These are phyloP conservation scores for Drosophila busckii DNA, from an alignment of 1,140 invertebrate species.

Conservation along the genomic window DNA sequence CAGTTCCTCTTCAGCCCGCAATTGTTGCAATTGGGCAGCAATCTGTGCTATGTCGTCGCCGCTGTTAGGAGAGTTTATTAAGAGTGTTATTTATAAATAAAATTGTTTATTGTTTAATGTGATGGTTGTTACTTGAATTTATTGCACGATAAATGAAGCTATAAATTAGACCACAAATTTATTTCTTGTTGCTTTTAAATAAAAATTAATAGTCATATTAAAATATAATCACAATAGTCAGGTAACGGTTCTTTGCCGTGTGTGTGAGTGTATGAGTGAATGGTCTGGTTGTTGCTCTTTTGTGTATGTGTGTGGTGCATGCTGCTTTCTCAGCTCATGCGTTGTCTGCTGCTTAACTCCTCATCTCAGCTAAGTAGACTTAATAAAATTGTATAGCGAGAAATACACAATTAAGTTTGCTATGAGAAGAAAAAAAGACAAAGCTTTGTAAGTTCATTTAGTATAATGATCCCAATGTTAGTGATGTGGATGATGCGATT, in stretches of 20 bases:
- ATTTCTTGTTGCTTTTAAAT: constrained; percentile 48
- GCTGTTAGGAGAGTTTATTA: constrained; percentile 40
- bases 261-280: constrained; percentile 3
- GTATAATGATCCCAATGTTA: constrained; percentile 32
- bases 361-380: too few species aligned
- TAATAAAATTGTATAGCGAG: too few species aligned
- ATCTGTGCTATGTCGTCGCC: constrained; percentile 45
- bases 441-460: constrained; percentile 66
- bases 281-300: constrained; percentile 7
- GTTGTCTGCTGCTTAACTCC: constrained; percentile 29
- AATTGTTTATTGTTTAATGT: constrained; percentile 1
- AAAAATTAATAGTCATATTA: constrained; percentile 39
- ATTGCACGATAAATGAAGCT: constrained; percentile 57
- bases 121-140: constrained; percentile 34
- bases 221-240: constrained; percentile 65
- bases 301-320: constrained; percentile 46
- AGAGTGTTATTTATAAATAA: constrained; percentile 7
- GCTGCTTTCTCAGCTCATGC: constrained; percentile 25
- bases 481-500: constrained; percentile 37
- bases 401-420: too few species aligned
- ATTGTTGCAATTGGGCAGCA: constrained; percentile 44
- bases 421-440: constrained; percentile 48
- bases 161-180: constrained; percentile 54
- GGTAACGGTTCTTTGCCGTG: constrained; percentile 45
- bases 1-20: constrained; percentile 11